phyloP scores from a whole-genome alignment of 2,888 invertebrate genomes.

The Trilocha varians region DNA sequence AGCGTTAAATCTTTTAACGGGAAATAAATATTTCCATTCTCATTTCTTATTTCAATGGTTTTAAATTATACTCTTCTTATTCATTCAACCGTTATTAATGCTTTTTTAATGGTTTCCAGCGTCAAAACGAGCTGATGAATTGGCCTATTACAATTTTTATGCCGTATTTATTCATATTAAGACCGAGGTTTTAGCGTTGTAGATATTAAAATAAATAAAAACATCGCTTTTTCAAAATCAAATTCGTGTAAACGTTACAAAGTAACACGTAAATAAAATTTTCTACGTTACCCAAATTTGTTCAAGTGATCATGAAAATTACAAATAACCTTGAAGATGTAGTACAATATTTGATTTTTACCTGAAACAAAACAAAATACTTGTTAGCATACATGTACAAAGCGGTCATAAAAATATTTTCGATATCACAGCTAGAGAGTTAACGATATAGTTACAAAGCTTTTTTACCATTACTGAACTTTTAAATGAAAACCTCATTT shows the following conservation, averaged over 20 bases:
- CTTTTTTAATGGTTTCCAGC: conserved; percentile 19
- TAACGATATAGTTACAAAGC: too few relatives aligned
- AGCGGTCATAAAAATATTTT: too few relatives aligned
- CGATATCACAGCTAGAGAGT: too few relatives aligned
- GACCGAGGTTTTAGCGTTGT: too few relatives aligned
- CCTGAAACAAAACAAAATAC: conserved; percentile 41
- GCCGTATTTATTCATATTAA: neutral
- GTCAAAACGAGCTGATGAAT: conserved; percentile 11
- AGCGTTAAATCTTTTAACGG: neutral
- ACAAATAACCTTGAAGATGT: conserved; percentile 32
- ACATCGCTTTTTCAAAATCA: too few relatives aligned
- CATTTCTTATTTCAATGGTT: neutral
- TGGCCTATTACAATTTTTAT: conserved; percentile 2
- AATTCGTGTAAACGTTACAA: neutral
- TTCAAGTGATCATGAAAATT: conserved; percentile 36
- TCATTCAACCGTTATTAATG: conserved; percentile 18
- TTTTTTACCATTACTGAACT: too few relatives aligned
- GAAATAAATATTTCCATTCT: neutral
- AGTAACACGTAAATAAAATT: too few relatives aligned
- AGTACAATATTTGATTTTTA: conserved; percentile 23
- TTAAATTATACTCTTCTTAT: conserved; percentile 9
- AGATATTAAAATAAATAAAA: too few relatives aligned
- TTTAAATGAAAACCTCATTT: too few relatives aligned
- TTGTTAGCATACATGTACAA: conserved; percentile 12
- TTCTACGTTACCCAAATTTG: too few relatives aligned